These are phyloP conservation scores for Tetheella fluctuosa DNA, from an alignment of 2,888 invertebrate genomes.

Conservation along the genomic window DNA sequence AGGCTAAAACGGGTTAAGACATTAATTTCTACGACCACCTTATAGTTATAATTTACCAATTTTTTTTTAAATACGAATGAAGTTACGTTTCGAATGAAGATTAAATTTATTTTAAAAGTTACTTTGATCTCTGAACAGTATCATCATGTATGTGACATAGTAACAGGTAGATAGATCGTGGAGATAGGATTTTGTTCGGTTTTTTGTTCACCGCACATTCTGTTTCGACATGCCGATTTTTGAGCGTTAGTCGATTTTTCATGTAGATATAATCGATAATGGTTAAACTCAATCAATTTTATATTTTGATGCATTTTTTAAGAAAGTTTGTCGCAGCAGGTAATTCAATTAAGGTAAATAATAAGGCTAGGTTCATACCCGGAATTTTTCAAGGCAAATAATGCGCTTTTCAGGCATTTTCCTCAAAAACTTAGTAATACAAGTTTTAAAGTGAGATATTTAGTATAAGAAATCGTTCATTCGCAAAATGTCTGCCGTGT, in stretches of 20 bases:
- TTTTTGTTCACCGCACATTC: slow-evolving; percentile 50
- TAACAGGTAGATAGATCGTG: slow-evolving; percentile 60
- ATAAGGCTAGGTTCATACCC: too few species aligned
- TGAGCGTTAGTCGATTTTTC: slow-evolving; percentile 65
- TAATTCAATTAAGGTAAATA: too few species aligned
- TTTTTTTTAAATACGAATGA: too few species aligned
- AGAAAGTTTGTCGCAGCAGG: slow-evolving; percentile 13
- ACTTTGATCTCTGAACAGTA: neutral
- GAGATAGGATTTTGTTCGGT: slow-evolving; percentile 55
- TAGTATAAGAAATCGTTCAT: too few species aligned
- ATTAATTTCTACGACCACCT: too few species aligned
- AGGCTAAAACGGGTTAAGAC: too few species aligned
- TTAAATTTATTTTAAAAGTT: neutral
- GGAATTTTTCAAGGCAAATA: too few species aligned
- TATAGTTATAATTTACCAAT: too few species aligned
- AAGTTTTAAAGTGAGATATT: too few species aligned
- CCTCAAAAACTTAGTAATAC: too few species aligned
- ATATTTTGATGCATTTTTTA: slow-evolving; percentile 33
- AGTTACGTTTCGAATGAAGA: neutral
- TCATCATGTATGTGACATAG: slow-evolving; percentile 36
- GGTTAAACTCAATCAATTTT: slow-evolving; percentile 60
- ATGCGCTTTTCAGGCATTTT: too few species aligned
- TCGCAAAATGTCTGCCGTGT: too few species aligned
- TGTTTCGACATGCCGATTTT: slow-evolving; percentile 64
- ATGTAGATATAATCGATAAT: slow-evolving; percentile 55